Percentiles rank a stretch among this genome's conserved stretches.
phyloP scores from a whole-genome alignment of 1,140 invertebrate genomes.

The Theocolax elegans region DNA sequence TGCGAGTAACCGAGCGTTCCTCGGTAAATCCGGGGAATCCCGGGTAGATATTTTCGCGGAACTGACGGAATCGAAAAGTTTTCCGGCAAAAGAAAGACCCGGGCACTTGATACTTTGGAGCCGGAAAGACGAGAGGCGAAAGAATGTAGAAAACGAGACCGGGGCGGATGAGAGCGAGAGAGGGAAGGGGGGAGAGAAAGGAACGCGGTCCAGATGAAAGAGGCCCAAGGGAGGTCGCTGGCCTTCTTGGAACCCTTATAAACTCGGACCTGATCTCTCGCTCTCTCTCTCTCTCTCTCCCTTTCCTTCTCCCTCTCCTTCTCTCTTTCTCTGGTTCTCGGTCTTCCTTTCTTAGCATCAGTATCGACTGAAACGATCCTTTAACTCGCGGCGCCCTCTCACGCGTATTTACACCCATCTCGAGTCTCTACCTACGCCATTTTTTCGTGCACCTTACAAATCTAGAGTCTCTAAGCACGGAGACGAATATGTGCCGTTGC shows the following conservation, averaged over 20 bases:
- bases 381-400: constrained; percentile 43
- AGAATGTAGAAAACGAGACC: constrained; percentile 33
- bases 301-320: constrained; percentile 19
- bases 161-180: not conserved
- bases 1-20: too few relatives aligned
- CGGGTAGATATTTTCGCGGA: too few relatives aligned
- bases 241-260: constrained; percentile 66
- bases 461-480: too few relatives aligned
- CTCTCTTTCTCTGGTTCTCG: constrained; percentile 22
- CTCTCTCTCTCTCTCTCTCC: constrained; percentile 40
- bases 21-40: not conserved
- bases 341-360: constrained; percentile 30
- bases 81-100: not conserved
- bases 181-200: not conserved
- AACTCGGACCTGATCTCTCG: constrained; percentile 61
- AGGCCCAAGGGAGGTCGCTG: constrained; percentile 63
- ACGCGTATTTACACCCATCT: constrained; percentile 38
- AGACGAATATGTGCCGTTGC: too few relatives aligned
- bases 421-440: constrained; percentile 37
- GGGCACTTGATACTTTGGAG: too few relatives aligned
- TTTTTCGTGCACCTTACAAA: not conserved
- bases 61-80: not conserved
- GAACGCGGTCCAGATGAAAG: constrained; percentile 62
- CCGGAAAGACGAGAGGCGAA: not conserved
- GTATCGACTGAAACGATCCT: constrained; percentile 28